Conservation (phyloP, 2,113 vertebrate genomes). For the Anhinga anhinga region DNA sequence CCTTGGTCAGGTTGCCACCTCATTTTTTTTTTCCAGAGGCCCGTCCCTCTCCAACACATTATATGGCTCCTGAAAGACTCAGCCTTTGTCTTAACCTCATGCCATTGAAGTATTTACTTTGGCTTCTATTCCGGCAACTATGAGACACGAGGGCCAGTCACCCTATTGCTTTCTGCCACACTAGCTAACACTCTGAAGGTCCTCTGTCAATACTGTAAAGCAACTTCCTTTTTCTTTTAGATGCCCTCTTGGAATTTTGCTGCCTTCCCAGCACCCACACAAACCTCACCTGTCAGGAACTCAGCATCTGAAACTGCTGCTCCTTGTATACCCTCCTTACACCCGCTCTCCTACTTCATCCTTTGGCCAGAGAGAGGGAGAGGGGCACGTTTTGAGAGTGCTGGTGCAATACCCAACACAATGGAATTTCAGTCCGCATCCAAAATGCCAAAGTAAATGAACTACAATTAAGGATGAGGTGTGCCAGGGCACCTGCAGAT, state of each 20-base stretch:
- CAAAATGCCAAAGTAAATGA: background rate
- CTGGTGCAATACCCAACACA: background rate
- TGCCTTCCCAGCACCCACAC: background rate
- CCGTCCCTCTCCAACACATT: background rate
- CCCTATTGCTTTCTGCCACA: background rate
- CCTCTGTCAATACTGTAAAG: background rate
- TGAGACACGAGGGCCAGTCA: background rate
- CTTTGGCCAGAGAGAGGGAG: background rate
- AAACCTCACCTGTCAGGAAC: background rate
- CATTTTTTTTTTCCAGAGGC: background rate
- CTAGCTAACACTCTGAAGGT: background rate
- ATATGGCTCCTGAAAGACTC: background rate
- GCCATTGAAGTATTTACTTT: background rate
- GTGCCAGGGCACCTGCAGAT: background rate
- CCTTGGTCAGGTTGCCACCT: background rate
- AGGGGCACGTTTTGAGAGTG: background rate
- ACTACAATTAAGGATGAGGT: background rate
- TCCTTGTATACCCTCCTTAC: background rate
- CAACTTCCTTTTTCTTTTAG: background rate
- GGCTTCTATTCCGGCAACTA: background rate
- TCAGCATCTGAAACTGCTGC: background rate
- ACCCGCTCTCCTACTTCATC: background rate
- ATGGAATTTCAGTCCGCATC: background rate
- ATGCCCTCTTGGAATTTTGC: background rate
- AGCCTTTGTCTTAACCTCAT: background rate